A percentile compares a stretch with the other conserved stretches of the same genome.
These are phyloP conservation scores for Peromyscus aztecus DNA, from an alignment of 2,797 vertebrate species.

Conservation along the genomic window DNA sequence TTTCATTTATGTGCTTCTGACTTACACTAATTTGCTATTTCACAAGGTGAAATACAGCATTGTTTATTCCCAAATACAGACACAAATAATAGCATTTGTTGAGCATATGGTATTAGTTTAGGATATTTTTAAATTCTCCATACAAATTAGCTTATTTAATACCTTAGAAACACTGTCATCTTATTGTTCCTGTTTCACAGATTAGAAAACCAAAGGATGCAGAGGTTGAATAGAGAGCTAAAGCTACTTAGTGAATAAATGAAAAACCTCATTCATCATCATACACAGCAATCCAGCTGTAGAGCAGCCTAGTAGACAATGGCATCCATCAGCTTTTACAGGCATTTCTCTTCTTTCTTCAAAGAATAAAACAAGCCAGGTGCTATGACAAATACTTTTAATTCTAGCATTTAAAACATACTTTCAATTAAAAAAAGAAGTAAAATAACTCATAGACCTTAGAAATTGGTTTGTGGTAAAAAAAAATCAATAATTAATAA, in stretches of 20 bases:
- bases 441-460: background rate
- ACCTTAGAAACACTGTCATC: background rate
- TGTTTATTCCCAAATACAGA: background rate
- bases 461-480: background rate
- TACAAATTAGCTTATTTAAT: conserved; percentile 6
- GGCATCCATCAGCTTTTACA: background rate
- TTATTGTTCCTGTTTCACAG: background rate
- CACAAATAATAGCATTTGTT: background rate
- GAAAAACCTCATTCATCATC: background rate
- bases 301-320: background rate
- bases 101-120: background rate
- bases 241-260: background rate
- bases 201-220: background rate
- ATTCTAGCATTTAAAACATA: background rate
- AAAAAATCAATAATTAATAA: background rate
- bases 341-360: background rate
- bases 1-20: background rate
- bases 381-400: background rate
- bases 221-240: background rate
- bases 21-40: conserved; percentile 11
- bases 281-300: background rate
- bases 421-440: background rate
- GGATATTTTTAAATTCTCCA: background rate
- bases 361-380: background rate
- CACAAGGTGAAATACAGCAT: background rate